These are phyloP conservation scores for Cheirogaleus major DNA, from an alignment of 2,797 vertebrate species.

Conservation along the genomic window DNA sequence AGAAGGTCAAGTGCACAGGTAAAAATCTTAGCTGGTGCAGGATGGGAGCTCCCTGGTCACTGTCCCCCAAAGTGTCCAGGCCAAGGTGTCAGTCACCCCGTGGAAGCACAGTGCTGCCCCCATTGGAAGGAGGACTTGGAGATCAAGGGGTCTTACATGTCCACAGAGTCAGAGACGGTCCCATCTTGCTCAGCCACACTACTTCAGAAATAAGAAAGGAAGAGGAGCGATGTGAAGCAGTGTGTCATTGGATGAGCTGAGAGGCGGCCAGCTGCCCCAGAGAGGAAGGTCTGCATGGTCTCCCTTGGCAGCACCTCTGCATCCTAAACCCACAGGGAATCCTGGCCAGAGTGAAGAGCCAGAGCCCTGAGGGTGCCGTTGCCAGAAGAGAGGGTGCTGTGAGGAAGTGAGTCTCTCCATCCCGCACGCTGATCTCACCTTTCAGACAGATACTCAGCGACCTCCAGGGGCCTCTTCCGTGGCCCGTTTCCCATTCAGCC, in stretches of 20 bases:
- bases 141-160: neutral
- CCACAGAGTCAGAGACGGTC: neutral
- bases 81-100: neutral
- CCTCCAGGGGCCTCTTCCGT: neutral
- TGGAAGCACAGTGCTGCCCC: neutral
- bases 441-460: neutral
- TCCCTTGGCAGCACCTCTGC: neutral
- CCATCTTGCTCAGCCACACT: neutral
- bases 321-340: neutral
- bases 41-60: neutral
- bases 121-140: neutral
- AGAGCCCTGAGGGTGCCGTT: neutral
- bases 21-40: neutral
- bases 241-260: neutral
- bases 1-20: neutral
- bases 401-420: neutral
- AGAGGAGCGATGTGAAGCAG: neutral
- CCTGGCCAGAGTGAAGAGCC: neutral
- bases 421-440: neutral
- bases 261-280: neutral
- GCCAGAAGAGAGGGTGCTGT: neutral
- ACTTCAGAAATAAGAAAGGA: neutral
- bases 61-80: neutral
- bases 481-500: neutral
- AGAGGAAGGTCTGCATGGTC: neutral